phyloP scores from a whole-genome alignment of 2,797 vertebrate species.

The Poecile montanus region DNA sequence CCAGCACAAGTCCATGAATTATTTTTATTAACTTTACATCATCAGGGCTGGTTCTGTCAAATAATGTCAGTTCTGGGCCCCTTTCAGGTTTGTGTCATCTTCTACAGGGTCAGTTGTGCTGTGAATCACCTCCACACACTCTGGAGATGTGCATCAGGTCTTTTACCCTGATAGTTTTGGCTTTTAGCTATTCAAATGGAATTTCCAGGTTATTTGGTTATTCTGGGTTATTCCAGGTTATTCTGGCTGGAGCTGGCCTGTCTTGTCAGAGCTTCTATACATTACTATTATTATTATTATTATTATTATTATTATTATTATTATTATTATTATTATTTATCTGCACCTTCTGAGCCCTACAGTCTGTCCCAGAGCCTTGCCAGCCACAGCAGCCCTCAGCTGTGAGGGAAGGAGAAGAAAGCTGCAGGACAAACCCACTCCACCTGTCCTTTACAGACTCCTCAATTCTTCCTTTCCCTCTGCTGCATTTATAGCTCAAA shows the following conservation, averaged over 20 bases:
- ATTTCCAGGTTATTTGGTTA: not conserved
- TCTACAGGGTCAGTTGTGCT: not conserved
- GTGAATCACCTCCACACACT: not conserved
- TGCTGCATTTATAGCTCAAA: not conserved
- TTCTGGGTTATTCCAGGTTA: not conserved
- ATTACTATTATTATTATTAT: too few relatives aligned
- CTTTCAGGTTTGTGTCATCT: not conserved
- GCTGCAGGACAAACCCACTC: not conserved
- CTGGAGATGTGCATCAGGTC: not conserved
- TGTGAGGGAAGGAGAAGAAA: not conserved
- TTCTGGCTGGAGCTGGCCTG: not conserved
- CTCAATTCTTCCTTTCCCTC: not conserved
- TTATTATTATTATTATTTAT: too few relatives aligned
- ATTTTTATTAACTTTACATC: not conserved
- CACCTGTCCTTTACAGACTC: not conserved
- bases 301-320: not conserved
- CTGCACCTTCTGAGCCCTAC: not conserved
- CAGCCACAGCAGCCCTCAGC: not conserved
- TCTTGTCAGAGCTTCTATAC: not conserved
- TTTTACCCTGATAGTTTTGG: not conserved
- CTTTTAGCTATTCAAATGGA: not conserved
- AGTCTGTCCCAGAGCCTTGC: not conserved
- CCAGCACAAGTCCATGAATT: not conserved
- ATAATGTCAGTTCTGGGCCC: not conserved
- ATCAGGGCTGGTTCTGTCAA: not conserved